Conservation (phyloP, 2,888 invertebrate genomes). For the Yponomeuta plumbellus region DNA sequence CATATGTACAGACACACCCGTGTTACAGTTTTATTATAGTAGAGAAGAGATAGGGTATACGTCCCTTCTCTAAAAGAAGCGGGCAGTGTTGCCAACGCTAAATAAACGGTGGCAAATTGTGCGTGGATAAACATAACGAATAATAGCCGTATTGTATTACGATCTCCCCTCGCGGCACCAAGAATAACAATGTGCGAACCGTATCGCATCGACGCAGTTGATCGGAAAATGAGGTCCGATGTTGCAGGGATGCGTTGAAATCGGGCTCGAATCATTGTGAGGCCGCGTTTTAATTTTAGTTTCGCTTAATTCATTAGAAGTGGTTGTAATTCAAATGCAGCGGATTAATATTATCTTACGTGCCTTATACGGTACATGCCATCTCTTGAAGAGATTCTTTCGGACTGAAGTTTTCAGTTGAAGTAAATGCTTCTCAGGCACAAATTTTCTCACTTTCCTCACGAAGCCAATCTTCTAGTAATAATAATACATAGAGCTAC, state of each 20-base stretch:
- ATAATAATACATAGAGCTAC: too few relatives aligned
- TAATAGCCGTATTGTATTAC: constrained; percentile 70
- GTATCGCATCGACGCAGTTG: constrained; percentile 28
- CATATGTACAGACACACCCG: too few relatives aligned
- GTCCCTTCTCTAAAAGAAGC: constrained; percentile 14
- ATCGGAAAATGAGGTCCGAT: constrained; percentile 35
- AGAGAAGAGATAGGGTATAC: not conserved
- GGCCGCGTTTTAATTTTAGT: not conserved
- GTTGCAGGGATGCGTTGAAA: constrained; percentile 19
- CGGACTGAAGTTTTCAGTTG: too few relatives aligned
- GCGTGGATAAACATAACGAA: constrained; percentile 68
- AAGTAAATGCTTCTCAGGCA: too few relatives aligned
- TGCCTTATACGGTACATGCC: too few relatives aligned
- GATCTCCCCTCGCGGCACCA: constrained; percentile 27
- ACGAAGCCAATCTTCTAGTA: too few relatives aligned
- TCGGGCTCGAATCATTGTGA: not conserved
- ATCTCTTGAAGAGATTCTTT: too few relatives aligned
- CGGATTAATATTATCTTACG: too few relatives aligned
- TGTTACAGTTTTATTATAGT: too few relatives aligned
- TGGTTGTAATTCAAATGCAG: too few relatives aligned
- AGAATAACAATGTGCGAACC: constrained; percentile 23
- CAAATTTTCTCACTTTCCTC: too few relatives aligned
- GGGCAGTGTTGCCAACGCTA: constrained; percentile 57
- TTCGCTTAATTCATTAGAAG: not conserved
- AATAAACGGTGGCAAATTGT: constrained; percentile 73